Evolutionary conservation across 2,888 invertebrate species (phyloP).

Genomic region (Theretra japonica): DNA sequence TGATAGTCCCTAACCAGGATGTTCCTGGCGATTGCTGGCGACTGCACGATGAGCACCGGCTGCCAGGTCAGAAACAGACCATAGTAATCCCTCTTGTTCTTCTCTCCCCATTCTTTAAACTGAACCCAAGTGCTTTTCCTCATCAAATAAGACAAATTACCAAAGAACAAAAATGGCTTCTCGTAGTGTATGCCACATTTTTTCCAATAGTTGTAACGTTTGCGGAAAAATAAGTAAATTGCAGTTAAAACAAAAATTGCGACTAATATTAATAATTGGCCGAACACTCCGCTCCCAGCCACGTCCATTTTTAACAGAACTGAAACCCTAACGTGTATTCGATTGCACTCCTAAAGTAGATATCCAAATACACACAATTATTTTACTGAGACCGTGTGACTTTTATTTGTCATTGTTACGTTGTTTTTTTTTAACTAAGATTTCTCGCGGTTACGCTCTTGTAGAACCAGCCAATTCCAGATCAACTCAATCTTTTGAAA

Average conservation of each 20-base stretch:
- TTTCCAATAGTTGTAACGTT: background rate
- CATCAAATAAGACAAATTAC: conserved; percentile 64
- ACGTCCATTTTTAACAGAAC: background rate
- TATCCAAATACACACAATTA: too few species aligned
- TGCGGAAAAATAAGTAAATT: background rate
- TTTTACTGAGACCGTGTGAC: background rate
- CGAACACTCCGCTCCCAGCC: background rate
- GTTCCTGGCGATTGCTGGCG: conserved; percentile 61
- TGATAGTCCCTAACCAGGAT: conserved; percentile 63
- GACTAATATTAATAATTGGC: background rate
- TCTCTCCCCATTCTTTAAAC: conserved; percentile 54
- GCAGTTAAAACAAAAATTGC: background rate
- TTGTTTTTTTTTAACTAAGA: too few species aligned
- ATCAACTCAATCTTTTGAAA: too few species aligned
- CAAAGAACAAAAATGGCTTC: conserved; percentile 41
- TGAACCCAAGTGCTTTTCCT: conserved; percentile 61
- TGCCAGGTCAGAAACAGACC: conserved; percentile 65
- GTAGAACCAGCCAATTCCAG: too few species aligned
- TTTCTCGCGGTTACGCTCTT: too few species aligned
- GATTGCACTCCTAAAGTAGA: background rate
- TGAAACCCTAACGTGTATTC: background rate
- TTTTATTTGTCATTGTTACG: background rate
- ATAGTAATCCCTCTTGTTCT: conserved; percentile 56
- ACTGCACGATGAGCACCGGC: conserved; percentile 63
- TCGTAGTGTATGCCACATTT: conserved; percentile 12